A percentile compares a stretch with the other conserved stretches of the same genome.
Evolutionary conservation across 2,113 vertebrate genomes (phyloP).

Genomic region (Cathartes aura): DNA sequence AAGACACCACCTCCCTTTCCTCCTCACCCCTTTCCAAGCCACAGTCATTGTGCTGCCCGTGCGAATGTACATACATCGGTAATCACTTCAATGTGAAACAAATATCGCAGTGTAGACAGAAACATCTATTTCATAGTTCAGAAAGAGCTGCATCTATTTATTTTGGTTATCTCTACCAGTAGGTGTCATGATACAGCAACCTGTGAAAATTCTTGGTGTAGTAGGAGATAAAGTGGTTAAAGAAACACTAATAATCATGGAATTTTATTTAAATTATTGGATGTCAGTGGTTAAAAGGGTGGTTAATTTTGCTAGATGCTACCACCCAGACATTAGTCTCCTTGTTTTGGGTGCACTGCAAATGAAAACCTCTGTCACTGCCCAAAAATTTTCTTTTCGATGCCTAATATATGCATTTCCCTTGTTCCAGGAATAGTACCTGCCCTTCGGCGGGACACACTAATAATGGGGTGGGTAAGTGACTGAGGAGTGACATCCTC

Average conservation of each 20-base stretch:
- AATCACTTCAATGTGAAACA: neutral
- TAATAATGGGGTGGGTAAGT: neutral
- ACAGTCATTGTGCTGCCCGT: neutral
- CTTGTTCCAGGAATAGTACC: neutral
- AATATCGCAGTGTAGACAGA: neutral
- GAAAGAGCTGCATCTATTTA: neutral
- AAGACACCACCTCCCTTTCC: neutral
- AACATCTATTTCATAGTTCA: neutral
- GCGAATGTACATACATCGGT: neutral
- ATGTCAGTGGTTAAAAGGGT: neutral
- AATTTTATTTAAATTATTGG: neutral
- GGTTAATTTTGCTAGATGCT: neutral
- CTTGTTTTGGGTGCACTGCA: neutral
- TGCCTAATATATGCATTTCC: neutral
- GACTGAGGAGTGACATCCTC: neutral
- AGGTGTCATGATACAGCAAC: conserved; percentile 75
- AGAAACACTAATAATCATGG: neutral
- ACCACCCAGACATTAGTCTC: neutral
- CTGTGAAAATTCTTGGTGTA: conserved; percentile 37
- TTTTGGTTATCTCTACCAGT: conserved; percentile 58
- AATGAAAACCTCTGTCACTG: neutral
- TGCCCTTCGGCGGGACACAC: neutral
- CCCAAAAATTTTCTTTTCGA: neutral
- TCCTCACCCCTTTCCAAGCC: neutral
- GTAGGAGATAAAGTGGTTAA: neutral